phyloP scores from a whole-genome alignment of 1,140 invertebrate species.

The Whitmania pigra region DNA sequence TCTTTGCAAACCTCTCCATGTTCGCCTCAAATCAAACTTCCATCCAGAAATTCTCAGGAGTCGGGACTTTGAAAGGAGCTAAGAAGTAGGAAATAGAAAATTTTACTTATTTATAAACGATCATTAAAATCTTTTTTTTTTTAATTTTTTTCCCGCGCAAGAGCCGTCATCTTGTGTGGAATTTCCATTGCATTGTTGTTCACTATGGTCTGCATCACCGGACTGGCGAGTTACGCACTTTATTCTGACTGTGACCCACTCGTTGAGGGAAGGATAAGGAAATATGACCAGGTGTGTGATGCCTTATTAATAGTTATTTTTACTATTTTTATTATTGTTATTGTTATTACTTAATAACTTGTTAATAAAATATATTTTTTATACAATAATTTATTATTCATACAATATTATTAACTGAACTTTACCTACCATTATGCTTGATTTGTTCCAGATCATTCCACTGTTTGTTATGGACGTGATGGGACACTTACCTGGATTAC shows the following conservation, averaged over 20 bases:
- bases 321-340: too few species aligned
- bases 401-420: too few species aligned
- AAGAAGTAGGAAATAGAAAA: conserved; percentile 44
- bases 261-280: conserved; percentile 16
- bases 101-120: neutral
- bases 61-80: conserved; percentile 54
- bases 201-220: conserved; percentile 19
- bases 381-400: too few species aligned
- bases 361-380: too few species aligned
- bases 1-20: conserved; percentile 71
- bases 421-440: too few species aligned
- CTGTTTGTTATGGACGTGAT: conserved; percentile 66
- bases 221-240: conserved; percentile 25
- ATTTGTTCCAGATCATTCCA: conserved; percentile 55
- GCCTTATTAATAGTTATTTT: neutral
- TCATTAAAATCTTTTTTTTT: conserved; percentile 18
- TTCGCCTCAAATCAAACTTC: conserved; percentile 79
- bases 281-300: conserved; percentile 21
- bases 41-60: conserved; percentile 72
- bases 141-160: conserved; percentile 16
- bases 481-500: conserved; percentile 56
- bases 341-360: too few species aligned
- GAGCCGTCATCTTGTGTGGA: conserved; percentile 10
- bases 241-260: conserved; percentile 27
- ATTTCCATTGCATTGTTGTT: conserved; percentile 18